Evolutionary conservation across 2,797 vertebrate genomes (phyloP), one percentile per base, ranked within the genome.

Genomic region (Galaxias olidus): DNA sequence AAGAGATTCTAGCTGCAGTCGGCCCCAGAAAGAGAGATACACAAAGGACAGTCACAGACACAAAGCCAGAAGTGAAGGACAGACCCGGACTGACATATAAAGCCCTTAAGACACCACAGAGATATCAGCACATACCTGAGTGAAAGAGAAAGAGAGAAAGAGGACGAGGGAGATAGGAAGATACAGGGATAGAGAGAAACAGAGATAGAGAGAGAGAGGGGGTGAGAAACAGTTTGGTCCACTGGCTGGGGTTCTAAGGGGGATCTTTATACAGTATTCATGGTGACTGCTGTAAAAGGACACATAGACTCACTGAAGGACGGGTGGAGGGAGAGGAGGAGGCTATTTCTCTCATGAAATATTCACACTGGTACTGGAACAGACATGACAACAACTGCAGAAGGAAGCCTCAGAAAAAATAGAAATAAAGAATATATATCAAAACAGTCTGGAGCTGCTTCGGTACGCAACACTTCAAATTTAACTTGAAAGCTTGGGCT

Each of bases 121-220:
- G 30, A 30, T 30, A 6, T 30, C 30, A 30, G 30, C 30, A 3
- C 30, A 74, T 91, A 99, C 98, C 98, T 98, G 96, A 95, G 97
- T 98, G 49, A 74, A 18, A 44, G 60, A 58, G 50, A 74, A 19
- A 67, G 8, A 20, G 42, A 10, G 17, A 10, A 8, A 13, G 3
- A 13, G 13, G 51, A 11, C 6, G 11, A 17, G 14, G 20, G n/a
- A 53, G 18, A 19, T 7, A 20, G 17, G 9, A 8, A 42, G 40
- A 13, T 42, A 14, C 9, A 30, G 20, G 45, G 45, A 13, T 3
- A 46, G 53, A 40, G 11, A 14, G 30, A 11, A 30, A 42, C 3
- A 13, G 3, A 13, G 13, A 30, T 12, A 20, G 12, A 13, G 30
- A 55, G 11, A 47, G 41, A 52, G 8, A 63, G 18, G 55, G 18